These are phyloP conservation scores for Datnioides undecimradiatus DNA, from an alignment of 2,113 vertebrate genomes.

Conservation along the genomic window DNA sequence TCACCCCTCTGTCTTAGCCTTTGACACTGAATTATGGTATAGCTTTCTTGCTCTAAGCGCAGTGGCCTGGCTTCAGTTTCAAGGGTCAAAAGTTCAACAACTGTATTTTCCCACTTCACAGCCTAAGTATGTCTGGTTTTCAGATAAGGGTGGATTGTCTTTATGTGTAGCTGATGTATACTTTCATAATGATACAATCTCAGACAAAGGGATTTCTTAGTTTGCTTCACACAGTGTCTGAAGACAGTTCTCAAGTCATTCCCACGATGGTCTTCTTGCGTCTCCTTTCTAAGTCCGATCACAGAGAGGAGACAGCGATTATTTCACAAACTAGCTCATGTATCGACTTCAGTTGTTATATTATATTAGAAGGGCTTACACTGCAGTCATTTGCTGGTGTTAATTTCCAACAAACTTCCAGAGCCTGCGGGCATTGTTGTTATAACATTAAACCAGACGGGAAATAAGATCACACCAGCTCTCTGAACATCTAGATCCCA, in stretches of 20 bases:
- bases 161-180: background rate
- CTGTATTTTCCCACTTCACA: background rate
- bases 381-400: constrained; percentile 57
- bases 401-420: constrained; percentile 72
- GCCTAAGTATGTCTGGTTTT: background rate
- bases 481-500: background rate
- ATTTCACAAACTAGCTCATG: constrained; percentile 59
- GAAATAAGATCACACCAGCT: constrained; percentile 29
- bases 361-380: constrained; percentile 47
- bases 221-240: constrained; percentile 5
- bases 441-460: constrained; percentile 20
- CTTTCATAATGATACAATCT: background rate
- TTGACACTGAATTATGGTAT: constrained; percentile 6
- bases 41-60: background rate
- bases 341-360: constrained; percentile 63
- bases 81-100: constrained; percentile 42
- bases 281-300: constrained; percentile 43
- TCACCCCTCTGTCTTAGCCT: background rate
- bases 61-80: constrained; percentile 4
- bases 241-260: constrained; percentile 32
- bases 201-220: background rate
- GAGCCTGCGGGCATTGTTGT: constrained; percentile 51
- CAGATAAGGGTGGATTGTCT: background rate
- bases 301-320: constrained; percentile 40
- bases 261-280: constrained; percentile 67